Percentiles rank a stretch among this genome's conserved stretches.
Evolutionary conservation across 1,140 invertebrate species (phyloP).

Genomic region (Oncopodura yosiiana): DNA sequence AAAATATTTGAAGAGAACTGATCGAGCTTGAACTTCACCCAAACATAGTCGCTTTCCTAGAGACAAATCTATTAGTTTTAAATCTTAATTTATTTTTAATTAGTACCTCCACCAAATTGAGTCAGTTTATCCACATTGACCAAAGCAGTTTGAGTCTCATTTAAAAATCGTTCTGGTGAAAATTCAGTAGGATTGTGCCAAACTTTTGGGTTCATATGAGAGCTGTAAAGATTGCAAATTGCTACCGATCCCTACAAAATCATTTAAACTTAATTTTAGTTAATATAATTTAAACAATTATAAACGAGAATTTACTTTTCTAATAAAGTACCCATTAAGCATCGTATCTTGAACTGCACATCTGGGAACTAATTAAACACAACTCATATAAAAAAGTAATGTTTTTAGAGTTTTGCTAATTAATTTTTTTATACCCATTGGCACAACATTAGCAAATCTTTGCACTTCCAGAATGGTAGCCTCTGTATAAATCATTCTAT

Average conservation of each 20-base stretch:
- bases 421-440: slow-evolving; percentile 10
- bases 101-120: slow-evolving; percentile 66
- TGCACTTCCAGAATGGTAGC: slow-evolving; percentile 25
- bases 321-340: background rate
- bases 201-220: slow-evolving; percentile 58
- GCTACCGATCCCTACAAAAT: slow-evolving; percentile 63
- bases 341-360: too few species aligned
- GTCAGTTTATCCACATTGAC: slow-evolving; percentile 56
- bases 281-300: background rate
- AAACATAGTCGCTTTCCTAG: slow-evolving; percentile 36
- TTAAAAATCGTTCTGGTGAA: slow-evolving; percentile 64
- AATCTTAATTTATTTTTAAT: too few species aligned
- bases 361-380: too few species aligned
- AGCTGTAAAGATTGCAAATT: slow-evolving; percentile 64
- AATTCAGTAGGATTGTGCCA: slow-evolving; percentile 62
- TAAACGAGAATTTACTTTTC: background rate
- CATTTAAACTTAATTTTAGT: background rate
- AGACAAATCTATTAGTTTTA: too few species aligned
- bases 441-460: slow-evolving; percentile 20
- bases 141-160: slow-evolving; percentile 44
- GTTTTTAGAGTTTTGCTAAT: background rate
- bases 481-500: slow-evolving; percentile 31
- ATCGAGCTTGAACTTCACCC: slow-evolving; percentile 37
- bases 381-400: background rate
- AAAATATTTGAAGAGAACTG: slow-evolving; percentile 35